A percentile compares a stretch with the other conserved stretches of the same genome.
Conservation (phyloP, 2,888 invertebrate species). For the Ichneumoninae sp. region DNA sequence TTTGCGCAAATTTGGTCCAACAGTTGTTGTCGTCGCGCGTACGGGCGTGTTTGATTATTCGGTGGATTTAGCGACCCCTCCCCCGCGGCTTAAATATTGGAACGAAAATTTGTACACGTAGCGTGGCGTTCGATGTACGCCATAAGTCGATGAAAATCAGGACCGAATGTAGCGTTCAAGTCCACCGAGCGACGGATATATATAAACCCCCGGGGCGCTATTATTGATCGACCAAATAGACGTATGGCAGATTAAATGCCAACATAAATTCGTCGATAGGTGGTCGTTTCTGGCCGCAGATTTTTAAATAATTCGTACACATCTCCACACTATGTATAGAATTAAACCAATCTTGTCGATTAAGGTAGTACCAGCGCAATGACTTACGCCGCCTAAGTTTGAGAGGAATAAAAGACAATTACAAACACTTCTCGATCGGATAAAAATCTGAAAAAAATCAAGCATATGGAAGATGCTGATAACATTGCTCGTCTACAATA, state of each 20-base stretch:
- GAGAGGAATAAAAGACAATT: no score
- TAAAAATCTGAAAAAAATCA: no score
- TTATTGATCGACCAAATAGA: constrained; percentile 59
- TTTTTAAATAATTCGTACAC: constrained; percentile 13
- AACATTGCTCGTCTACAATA: no score
- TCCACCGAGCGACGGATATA: constrained; percentile 17
- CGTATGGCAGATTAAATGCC: constrained; percentile 55
- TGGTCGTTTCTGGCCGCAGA: background rate
- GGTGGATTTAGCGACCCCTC: background rate
- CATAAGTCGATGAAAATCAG: background rate
- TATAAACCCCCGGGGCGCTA: constrained; percentile 21
- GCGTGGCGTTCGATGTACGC: background rate
- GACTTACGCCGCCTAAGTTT: no score
- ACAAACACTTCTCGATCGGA: no score
- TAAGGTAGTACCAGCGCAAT: background rate
- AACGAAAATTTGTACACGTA: background rate
- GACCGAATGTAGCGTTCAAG: background rate
- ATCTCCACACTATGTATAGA: background rate
- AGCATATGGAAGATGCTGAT: no score
- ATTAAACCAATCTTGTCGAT: constrained; percentile 26
- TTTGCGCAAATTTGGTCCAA: background rate
- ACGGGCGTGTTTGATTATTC: background rate
- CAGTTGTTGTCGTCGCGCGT: background rate
- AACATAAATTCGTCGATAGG: constrained; percentile 47
- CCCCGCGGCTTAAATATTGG: background rate